Evolutionary conservation across 2,113 vertebrate genomes (phyloP).

Genomic region (Misgurnus mizolepis): DNA sequence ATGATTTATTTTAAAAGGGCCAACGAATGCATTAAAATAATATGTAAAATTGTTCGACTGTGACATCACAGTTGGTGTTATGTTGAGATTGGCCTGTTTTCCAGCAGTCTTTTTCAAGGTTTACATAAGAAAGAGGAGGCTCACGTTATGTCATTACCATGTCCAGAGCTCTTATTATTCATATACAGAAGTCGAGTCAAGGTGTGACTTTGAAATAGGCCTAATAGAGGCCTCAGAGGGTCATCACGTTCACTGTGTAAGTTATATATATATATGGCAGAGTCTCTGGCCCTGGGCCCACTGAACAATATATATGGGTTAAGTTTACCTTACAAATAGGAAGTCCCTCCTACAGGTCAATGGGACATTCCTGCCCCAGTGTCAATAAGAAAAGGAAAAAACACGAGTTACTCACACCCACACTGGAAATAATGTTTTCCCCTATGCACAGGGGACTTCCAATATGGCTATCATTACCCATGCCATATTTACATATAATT

Average conservation of each 20-base stretch:
- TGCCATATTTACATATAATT: background rate
- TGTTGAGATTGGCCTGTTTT: too few species aligned
- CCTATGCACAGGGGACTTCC: constrained; percentile 5
- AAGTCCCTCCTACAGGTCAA: constrained; percentile 7
- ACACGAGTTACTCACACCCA: constrained; percentile 28
- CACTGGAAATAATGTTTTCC: background rate
- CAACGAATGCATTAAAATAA: too few species aligned
- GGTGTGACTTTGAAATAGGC: too few species aligned
- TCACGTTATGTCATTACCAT: too few species aligned
- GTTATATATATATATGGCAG: too few species aligned
- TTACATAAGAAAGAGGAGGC: too few species aligned
- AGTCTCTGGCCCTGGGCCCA: constrained; percentile 6
- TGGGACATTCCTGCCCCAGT: background rate
- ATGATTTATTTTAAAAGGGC: too few species aligned
- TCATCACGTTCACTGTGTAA: background rate
- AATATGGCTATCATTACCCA: background rate
- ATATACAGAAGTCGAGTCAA: too few species aligned
- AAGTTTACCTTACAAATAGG: constrained; percentile 1
- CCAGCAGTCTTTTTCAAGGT: too few species aligned
- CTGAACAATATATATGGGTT: background rate
- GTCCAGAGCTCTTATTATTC: too few species aligned
- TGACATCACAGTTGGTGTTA: too few species aligned
- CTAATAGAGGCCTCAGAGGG: background rate
- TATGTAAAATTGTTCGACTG: too few species aligned
- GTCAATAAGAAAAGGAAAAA: background rate